These are phyloP conservation scores for Drosophila ananassae DNA, from an alignment of 1,140 invertebrate species.

Conservation along the genomic window DNA sequence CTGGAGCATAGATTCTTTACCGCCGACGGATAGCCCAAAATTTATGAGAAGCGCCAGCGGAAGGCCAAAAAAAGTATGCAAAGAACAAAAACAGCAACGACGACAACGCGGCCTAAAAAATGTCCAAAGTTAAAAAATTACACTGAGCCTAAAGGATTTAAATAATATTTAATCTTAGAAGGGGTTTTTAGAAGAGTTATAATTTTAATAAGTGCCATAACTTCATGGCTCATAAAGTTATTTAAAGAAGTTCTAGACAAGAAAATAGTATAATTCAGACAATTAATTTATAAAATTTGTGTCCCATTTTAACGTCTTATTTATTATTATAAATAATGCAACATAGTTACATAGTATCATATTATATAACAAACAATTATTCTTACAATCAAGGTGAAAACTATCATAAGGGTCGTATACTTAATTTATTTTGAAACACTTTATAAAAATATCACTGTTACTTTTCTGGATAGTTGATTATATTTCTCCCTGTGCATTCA, in stretches of 20 bases:
- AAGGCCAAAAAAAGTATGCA: conserved; percentile 59
- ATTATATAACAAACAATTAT: too few relatives aligned
- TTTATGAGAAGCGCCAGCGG: conserved; percentile 70
- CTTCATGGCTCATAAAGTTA: too few relatives aligned
- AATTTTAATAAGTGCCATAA: too few relatives aligned
- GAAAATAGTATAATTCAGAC: too few relatives aligned
- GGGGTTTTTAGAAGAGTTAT: neutral
- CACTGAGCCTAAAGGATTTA: conserved; percentile 3
- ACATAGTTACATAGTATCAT: too few relatives aligned
- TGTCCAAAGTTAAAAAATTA: conserved; percentile 19
- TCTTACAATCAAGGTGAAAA: too few relatives aligned
- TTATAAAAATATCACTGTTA: neutral
- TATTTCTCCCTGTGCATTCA: conserved; percentile 8
- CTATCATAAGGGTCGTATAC: neutral
- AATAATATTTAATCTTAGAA: neutral
- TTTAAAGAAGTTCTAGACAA: too few relatives aligned
- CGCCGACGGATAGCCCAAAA: conserved; percentile 62
- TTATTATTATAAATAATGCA: too few relatives aligned
- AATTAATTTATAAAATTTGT: too few relatives aligned
- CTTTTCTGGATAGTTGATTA: too few relatives aligned
- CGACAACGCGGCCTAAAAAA: conserved; percentile 22
- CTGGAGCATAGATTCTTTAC: conserved; percentile 75
- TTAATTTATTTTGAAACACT: neutral
- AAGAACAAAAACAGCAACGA: conserved; percentile 36
- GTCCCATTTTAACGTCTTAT: too few relatives aligned